phyloP scores from a whole-genome alignment of 1,140 invertebrate genomes.

The Apis laboriosa region DNA sequence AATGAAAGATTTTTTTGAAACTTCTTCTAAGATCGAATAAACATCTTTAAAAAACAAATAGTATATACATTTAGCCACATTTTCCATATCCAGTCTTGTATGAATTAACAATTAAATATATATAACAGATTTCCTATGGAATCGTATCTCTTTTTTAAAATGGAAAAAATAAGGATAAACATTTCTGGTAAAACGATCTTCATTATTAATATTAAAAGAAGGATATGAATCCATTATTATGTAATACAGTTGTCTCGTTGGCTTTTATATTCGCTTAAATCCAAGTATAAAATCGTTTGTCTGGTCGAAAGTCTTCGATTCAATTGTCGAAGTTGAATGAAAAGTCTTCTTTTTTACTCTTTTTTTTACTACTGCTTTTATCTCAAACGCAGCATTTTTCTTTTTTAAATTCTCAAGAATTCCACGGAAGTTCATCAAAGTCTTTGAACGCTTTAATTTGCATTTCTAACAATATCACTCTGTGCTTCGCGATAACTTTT shows the following conservation, averaged over 20 bases:
- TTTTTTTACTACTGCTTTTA: no score
- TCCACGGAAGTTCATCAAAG: slow-evolving; percentile 64
- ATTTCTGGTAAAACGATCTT: neutral
- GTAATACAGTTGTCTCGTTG: neutral
- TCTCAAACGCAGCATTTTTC: neutral
- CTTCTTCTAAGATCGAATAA: no score
- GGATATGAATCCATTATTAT: neutral
- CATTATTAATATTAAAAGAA: neutral
- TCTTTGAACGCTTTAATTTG: slow-evolving; percentile 68
- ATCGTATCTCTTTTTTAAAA: neutral
- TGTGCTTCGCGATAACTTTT: slow-evolving; percentile 54
- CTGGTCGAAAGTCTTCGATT: neutral
- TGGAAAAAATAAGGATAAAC: neutral
- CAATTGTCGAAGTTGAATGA: slow-evolving; percentile 6
- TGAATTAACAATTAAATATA: slow-evolving; percentile 16
- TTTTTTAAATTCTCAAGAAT: slow-evolving; percentile 54
- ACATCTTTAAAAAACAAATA: neutral
- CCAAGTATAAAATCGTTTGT: neutral
- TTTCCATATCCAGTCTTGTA: neutral
- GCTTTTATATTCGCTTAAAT: neutral
- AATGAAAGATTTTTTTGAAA: neutral
- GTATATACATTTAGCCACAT: neutral
- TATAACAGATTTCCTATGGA: neutral
- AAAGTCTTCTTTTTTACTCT: slow-evolving; percentile 40
- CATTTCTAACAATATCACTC: slow-evolving; percentile 66